Evolutionary conservation across 2,888 invertebrate genomes (phyloP).

Genomic region (Pelosia muscerda): DNA sequence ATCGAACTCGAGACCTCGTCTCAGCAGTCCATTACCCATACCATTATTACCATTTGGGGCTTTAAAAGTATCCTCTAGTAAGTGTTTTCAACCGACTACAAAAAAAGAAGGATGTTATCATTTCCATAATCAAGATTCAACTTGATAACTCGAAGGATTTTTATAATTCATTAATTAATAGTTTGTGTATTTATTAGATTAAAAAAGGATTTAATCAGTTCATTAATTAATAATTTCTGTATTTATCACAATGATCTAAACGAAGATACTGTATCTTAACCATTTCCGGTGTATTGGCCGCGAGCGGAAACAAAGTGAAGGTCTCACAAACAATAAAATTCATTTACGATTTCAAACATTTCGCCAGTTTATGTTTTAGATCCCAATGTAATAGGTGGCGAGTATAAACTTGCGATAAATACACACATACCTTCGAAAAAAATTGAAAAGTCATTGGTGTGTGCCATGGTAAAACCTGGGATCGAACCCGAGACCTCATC

Average conservation of each 20-base stretch:
- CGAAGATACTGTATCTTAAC: background rate
- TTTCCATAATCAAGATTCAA: background rate
- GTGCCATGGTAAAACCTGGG: no score
- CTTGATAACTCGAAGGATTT: background rate
- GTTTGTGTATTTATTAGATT: background rate
- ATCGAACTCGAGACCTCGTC: no score
- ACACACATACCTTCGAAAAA: no score
- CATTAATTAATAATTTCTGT: background rate
- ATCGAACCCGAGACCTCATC: no score
- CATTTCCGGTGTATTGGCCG: background rate
- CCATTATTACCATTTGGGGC: no score
- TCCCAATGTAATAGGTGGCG: no score
- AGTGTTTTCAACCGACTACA: no score
- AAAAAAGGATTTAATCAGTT: constrained; percentile 1
- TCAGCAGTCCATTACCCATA: no score
- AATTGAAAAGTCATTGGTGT: no score
- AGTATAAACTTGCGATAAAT: no score
- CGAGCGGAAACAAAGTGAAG: background rate
- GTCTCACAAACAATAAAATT: background rate
- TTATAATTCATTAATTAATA: background rate
- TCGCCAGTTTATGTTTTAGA: no score
- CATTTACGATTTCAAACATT: background rate
- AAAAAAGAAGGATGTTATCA: no score
- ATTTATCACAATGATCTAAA: background rate
- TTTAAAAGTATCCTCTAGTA: background rate